Percentiles rank a stretch among this genome's conserved stretches.
These are phyloP conservation scores for Yponomeuta cagnagella DNA, from an alignment of 2,888 invertebrate species.

Conservation along the genomic window DNA sequence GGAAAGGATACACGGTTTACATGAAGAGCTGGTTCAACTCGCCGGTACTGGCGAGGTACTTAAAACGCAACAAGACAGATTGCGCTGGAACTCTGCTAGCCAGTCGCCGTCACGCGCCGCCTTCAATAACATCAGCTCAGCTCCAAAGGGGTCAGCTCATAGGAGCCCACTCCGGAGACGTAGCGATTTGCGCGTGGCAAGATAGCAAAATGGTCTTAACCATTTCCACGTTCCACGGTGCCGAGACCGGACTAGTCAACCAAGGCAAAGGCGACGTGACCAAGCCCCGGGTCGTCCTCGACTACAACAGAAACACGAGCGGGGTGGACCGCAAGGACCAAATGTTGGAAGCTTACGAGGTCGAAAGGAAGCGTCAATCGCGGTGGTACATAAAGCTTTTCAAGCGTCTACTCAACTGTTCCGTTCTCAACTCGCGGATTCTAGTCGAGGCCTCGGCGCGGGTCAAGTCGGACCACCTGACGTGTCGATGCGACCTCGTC, in stretches of 20 bases:
- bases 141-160: slow-evolving; percentile 7
- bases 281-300: background rate
- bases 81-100: slow-evolving; percentile 10
- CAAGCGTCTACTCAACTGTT: slow-evolving; percentile 11
- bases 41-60: slow-evolving; percentile 11
- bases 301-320: slow-evolving; percentile 14
- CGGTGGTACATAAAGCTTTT: slow-evolving; percentile 19
- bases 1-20: slow-evolving; percentile 9
- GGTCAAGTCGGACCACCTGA: too few relatives aligned
- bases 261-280: background rate
- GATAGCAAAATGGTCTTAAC: slow-evolving; percentile 22
- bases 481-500: too few relatives aligned
- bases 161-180: slow-evolving; percentile 14
- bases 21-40: slow-evolving; percentile 15
- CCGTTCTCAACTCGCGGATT: slow-evolving; percentile 13
- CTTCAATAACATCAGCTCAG: background rate
- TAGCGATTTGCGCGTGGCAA: slow-evolving; percentile 12
- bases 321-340: slow-evolving; percentile 18
- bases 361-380: slow-evolving; percentile 15
- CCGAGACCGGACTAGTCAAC: background rate
- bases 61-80: slow-evolving; percentile 16
- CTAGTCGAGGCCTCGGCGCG: background rate
- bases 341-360: slow-evolving; percentile 3
- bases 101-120: background rate
- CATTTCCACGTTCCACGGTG: slow-evolving; percentile 25